Percentiles rank a stretch among this genome's conserved stretches.
Evolutionary conservation across 2,888 invertebrate genomes (phyloP).

Genomic region (Galerucella pusilla): DNA sequence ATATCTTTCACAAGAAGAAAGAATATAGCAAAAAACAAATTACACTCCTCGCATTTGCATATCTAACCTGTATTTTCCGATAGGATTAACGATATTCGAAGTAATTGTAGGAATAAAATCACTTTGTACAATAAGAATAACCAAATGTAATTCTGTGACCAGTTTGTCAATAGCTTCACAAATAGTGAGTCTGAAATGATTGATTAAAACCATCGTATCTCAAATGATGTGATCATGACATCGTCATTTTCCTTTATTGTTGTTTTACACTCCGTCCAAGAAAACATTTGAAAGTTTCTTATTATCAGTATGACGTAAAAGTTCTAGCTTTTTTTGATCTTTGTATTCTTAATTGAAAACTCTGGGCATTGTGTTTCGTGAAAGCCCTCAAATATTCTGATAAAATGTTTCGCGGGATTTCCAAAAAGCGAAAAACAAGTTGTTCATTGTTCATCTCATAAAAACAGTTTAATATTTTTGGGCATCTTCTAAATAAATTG

Average conservation of each 20-base stretch:
- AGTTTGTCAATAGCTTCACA: not conserved
- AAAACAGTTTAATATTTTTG: not conserved
- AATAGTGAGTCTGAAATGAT: not conserved
- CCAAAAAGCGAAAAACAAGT: not conserved
- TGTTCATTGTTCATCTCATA: not conserved
- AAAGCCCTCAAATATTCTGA: conserved; percentile 6
- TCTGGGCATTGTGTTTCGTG: conserved; percentile 2
- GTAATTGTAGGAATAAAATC: too few relatives aligned
- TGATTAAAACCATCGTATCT: not conserved
- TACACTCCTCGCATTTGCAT: too few relatives aligned
- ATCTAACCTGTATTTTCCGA: too few relatives aligned
- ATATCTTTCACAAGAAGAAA: too few relatives aligned
- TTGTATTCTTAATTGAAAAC: conserved; percentile 8
- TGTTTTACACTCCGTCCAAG: not conserved
- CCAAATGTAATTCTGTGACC: not conserved
- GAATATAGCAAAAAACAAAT: too few relatives aligned
- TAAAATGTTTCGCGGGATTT: not conserved
- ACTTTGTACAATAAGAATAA: not conserved
- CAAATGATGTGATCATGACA: not conserved
- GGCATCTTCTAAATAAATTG: not conserved
- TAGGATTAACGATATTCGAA: too few relatives aligned
- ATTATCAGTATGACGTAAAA: not conserved
- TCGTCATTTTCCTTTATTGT: not conserved
- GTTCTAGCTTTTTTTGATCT: conserved; percentile 11
- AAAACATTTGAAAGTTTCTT: conserved; percentile 2